These are phyloP conservation scores for Ceyx melanurus DNA, from an alignment of 2,113 vertebrate species.

Conservation along the genomic window DNA sequence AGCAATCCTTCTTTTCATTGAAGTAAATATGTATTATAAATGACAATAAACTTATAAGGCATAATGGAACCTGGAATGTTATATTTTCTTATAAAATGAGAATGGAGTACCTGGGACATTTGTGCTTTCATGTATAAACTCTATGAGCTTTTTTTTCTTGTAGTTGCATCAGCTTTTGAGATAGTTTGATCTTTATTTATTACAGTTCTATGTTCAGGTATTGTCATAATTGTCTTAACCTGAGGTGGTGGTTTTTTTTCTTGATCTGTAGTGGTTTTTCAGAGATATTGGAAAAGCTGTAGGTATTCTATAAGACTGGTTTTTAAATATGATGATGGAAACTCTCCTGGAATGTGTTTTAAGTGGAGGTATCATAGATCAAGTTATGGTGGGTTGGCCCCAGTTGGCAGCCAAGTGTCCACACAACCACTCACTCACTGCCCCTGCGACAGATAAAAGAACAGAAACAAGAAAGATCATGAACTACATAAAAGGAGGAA, in stretches of 20 bases:
- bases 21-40: neutral
- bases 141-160: neutral
- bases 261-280: neutral
- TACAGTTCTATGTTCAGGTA: neutral
- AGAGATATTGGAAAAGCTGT: neutral
- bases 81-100: neutral
- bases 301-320: neutral
- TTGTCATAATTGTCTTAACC: neutral
- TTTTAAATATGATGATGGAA: neutral
- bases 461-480: neutral
- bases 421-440: accelerated
- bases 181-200: neutral
- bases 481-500: neutral
- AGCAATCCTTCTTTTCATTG: neutral
- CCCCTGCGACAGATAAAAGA: neutral
- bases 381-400: neutral
- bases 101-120: neutral
- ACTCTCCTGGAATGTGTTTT: neutral
- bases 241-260: neutral
- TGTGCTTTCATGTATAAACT: neutral
- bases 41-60: neutral
- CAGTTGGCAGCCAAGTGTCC: neutral
- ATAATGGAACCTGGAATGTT: neutral
- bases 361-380: neutral
- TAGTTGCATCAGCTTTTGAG: neutral